Conservation (phyloP, 2,888 invertebrate genomes). For the Nomada hirtipes region DNA sequence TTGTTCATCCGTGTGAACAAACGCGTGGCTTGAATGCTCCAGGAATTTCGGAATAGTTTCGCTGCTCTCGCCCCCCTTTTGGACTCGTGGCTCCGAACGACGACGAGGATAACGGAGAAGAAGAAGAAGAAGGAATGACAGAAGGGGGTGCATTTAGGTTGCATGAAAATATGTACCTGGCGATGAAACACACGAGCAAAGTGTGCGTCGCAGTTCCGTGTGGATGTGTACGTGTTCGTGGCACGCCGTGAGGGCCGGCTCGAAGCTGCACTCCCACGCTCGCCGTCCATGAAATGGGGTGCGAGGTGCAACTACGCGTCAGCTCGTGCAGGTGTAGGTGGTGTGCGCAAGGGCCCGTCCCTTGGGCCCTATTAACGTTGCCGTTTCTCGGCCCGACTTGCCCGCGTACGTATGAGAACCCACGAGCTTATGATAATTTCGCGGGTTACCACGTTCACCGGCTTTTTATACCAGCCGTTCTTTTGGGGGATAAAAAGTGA, state of each 20-base stretch:
- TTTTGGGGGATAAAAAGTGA: too few relatives aligned
- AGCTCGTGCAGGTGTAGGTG: constrained; percentile 70
- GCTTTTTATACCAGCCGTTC: too few relatives aligned
- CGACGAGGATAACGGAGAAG: neutral
- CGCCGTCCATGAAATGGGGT: constrained; percentile 80
- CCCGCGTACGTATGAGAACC: constrained; percentile 60
- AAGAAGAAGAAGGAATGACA: constrained; percentile 27
- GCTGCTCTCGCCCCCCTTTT: constrained; percentile 24
- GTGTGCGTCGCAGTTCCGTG: neutral
- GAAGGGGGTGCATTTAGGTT: constrained; percentile 63
- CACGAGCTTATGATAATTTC: constrained; percentile 46
- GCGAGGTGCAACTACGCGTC: constrained; percentile 75
- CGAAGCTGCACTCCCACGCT: constrained; percentile 82
- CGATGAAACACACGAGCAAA: constrained; percentile 6
- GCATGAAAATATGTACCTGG: constrained; percentile 35
- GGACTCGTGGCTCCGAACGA: neutral
- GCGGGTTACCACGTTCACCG: neutral
- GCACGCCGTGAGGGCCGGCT: constrained; percentile 79
- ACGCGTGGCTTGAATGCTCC: constrained; percentile 55
- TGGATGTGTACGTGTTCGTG: constrained; percentile 1
- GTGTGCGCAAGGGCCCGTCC: constrained; percentile 63
- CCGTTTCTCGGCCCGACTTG: constrained; percentile 49
- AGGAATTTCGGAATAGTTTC: constrained; percentile 65
- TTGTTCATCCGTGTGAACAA: constrained; percentile 66
- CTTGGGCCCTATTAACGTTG: constrained; percentile 66